phyloP scores from a whole-genome alignment of 2,888 invertebrate species.

The Apodemia hepburni region DNA sequence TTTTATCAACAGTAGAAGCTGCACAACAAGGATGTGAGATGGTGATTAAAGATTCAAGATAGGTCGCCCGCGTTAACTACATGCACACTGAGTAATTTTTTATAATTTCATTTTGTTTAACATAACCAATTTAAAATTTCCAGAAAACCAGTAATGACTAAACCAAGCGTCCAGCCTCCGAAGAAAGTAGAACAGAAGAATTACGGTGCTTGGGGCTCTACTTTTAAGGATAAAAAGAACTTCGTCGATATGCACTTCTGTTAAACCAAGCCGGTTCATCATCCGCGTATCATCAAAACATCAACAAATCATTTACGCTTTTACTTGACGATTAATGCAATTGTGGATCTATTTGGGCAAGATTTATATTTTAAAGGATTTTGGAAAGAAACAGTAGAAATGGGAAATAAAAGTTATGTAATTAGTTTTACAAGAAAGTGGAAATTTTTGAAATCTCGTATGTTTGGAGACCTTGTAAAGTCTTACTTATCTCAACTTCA shows the following conservation, averaged over 20 bases:
- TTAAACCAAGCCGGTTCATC: slow-evolving; percentile 41
- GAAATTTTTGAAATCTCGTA: no score
- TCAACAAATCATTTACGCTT: slow-evolving; percentile 10
- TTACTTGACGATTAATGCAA: slow-evolving; percentile 1
- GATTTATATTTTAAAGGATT: not conserved
- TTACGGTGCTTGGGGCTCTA: slow-evolving; percentile 85
- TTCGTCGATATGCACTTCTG: slow-evolving; percentile 87
- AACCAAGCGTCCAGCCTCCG: slow-evolving; percentile 53
- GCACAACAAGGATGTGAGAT: no score
- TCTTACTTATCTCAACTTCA: no score
- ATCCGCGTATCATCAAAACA: slow-evolving; percentile 22
- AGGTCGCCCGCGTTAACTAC: no score
- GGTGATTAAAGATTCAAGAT: no score
- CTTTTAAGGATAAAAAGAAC: slow-evolving; percentile 86
- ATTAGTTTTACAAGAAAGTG: no score
- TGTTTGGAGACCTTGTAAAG: no score
- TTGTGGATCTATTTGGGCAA: not conserved
- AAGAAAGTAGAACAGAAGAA: slow-evolving; percentile 66
- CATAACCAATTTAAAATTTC: slow-evolving; percentile 30
- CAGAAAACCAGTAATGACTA: slow-evolving; percentile 50
- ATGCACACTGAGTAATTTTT: no score
- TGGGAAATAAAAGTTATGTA: no score
- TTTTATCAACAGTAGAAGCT: no score
- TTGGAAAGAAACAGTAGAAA: no score
- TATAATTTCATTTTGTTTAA: not conserved